phyloP scores from a whole-genome alignment of 2,797 vertebrate species.

The Spinus olivaceus region DNA sequence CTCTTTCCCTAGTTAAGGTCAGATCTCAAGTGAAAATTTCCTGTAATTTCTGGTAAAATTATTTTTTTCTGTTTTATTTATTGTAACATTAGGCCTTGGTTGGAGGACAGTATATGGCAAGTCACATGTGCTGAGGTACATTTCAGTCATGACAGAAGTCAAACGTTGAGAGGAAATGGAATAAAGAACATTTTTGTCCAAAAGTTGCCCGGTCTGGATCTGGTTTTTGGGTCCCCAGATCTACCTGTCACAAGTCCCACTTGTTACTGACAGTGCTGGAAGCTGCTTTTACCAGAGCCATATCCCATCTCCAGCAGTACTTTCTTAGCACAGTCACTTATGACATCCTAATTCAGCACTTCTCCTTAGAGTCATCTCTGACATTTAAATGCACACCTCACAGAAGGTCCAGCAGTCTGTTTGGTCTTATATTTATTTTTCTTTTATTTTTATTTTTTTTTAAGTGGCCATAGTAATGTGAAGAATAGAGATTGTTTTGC shows the following conservation, averaged over 20 bases:
- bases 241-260: neutral
- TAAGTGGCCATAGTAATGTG: neutral
- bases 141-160: neutral
- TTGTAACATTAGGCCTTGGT: neutral
- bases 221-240: neutral
- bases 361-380: neutral
- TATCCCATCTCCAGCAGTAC: neutral
- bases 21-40: neutral
- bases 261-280: neutral
- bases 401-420: neutral
- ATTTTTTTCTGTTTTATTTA: neutral
- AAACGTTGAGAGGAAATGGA: neutral
- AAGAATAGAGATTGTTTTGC: neutral
- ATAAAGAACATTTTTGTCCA: neutral
- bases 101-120: neutral
- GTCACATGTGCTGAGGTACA: neutral
- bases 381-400: neutral
- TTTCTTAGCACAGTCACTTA: neutral
- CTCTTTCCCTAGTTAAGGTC: neutral
- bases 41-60: neutral
- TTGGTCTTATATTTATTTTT: neutral
- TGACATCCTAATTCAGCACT: neutral
- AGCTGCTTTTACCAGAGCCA: neutral
- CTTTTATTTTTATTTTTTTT: accelerated
- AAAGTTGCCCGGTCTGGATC: neutral